These are phyloP conservation scores for Bothrops jararaca DNA, from an alignment of 2,113 vertebrate genomes.

Conservation along the genomic window DNA sequence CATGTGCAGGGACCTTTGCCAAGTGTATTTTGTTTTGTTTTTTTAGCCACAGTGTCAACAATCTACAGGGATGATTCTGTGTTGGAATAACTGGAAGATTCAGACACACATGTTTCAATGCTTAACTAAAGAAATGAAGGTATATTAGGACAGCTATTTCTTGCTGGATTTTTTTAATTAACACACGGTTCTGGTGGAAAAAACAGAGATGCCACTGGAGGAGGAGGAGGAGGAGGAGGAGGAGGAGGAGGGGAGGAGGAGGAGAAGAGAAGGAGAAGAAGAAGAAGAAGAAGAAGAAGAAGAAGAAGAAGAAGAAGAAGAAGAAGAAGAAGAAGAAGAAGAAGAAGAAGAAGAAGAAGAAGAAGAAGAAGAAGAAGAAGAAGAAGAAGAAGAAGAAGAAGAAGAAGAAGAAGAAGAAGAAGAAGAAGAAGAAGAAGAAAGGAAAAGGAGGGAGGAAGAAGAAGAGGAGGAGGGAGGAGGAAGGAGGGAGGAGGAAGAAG, in stretches of 20 bases:
- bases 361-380: fast-evolving
- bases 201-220: not conserved
- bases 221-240: not conserved
- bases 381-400: no score
- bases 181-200: not conserved
- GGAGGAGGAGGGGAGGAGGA: not conserved
- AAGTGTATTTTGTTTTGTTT: not conserved
- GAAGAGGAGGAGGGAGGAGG: no score
- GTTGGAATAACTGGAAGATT: not conserved
- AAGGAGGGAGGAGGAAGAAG: not conserved
- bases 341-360: no score
- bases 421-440: no score
- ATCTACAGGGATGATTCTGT: not conserved
- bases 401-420: no score
- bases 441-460: no score
- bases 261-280: no score
- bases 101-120: not conserved
- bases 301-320: fast-evolving
- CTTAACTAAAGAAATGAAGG: not conserved
- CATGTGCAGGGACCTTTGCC: not conserved
- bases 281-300: no score
- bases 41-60: not conserved
- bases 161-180: not conserved
- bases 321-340: no score
- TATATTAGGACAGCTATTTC: not conserved